Conservation (phyloP, 2,113 vertebrate species). For the Centropristis striata region DNA sequence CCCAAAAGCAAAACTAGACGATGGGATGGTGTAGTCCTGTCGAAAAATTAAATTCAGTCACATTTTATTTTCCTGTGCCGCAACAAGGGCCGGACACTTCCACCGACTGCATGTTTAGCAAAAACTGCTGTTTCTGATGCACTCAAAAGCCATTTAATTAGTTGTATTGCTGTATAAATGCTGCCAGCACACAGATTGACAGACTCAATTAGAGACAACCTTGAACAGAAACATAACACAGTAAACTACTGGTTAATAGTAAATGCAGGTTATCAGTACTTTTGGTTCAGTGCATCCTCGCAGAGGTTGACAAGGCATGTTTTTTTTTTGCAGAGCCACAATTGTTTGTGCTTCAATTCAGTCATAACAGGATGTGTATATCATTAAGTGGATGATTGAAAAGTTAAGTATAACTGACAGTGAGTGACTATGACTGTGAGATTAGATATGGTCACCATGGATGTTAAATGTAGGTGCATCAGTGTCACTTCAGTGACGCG, state of each 20-base stretch:
- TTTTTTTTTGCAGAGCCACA: constrained; percentile 63
- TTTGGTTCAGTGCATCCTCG: constrained; percentile 72
- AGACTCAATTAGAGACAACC: constrained; percentile 45
- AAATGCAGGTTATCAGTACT: constrained; percentile 45
- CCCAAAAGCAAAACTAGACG: constrained; percentile 47
- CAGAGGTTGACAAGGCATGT: constrained; percentile 61
- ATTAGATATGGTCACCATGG: constrained; percentile 20
- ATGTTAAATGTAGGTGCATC: constrained; percentile 26
- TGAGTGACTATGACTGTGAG: constrained; percentile 17
- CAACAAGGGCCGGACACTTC: constrained; percentile 31
- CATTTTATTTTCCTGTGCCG: constrained; percentile 25
- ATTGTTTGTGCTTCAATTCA: constrained; percentile 72
- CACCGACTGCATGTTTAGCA: constrained; percentile 28
- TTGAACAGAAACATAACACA: constrained; percentile 48
- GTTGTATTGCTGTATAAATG: constrained; percentile 74
- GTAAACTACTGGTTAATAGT: constrained; percentile 39
- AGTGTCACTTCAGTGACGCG: constrained; percentile 62
- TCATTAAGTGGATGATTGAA: constrained; percentile 29
- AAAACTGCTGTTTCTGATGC: constrained; percentile 34
- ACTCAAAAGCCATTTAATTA: constrained; percentile 48
- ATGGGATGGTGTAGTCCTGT: constrained; percentile 18
- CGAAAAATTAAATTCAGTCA: neutral
- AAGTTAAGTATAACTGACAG: constrained; percentile 12
- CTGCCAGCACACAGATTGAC: constrained; percentile 32
- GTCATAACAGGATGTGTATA: constrained; percentile 35